Base-by-base conservation (phyloP, 2,888 invertebrate species). In the Phyto melanocephala region DNA sequence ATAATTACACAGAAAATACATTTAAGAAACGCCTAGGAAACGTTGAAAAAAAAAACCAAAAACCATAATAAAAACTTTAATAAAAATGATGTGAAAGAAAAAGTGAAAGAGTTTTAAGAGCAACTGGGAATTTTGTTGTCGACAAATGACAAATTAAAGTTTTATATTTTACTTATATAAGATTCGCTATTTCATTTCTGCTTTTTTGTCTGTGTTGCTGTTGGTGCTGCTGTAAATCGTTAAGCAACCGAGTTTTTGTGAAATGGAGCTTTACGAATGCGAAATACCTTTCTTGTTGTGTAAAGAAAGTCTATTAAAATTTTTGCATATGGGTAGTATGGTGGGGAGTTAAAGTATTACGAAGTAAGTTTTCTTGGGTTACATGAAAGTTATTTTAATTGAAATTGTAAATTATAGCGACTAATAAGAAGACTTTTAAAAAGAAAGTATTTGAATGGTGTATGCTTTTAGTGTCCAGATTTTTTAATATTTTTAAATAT, bases 81-180 rank as follows among this genome's bases (percentile, higher is more conserved):
- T 28, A 5, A 28, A 28, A 28, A 5, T 3, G 28, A 28, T 28
- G 6, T 7, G 28, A 54, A 28, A 54, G 13, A 54, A 28, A 50
- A 24, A 52, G 24, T 1, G 6, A 52, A 52, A 28, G 10, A 33
- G 56, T 33, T 33, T 24, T 63, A 42, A 45, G 45, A 17, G 63
- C 45, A 15, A 45, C 24, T 45, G 15, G 20, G 63, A 65, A 65
- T 65, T 47, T 47, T 17, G 47, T 33, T 65, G 63, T 65, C 33
- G 63, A 65, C 47, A 65, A 45, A 65, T 33, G 47, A 20, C 45
- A 65, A 47, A 65, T 65, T 47, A 33, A 47, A 28, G 47, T 47
- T 47, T 33, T 45, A 60, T 40, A 40, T 60, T 42, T 63, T 47
- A 24, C 42, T 24, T 54, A 54, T 40, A 40, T 0, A 40, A 11